Evolutionary conservation across 2,113 vertebrate genomes (phyloP), one percentile per base, ranked within the genome.

Genomic region (Seriola dumerili): DNA sequence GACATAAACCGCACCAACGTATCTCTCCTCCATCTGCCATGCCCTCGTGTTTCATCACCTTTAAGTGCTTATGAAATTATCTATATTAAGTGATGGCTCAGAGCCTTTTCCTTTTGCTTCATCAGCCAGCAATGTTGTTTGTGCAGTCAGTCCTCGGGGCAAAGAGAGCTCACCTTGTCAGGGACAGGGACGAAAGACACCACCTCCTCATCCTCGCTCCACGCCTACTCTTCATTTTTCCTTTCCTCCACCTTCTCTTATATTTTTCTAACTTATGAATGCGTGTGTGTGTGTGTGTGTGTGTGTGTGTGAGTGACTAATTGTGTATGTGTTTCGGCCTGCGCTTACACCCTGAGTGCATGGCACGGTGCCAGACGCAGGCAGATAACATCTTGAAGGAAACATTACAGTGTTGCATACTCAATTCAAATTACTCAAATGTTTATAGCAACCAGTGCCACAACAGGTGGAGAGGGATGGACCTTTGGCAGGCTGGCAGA

Each of bases 391-490:
- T 99, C 96, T 96, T 88, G 91, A 95, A 96, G 96, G 96, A 97
- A 97, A 97, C 95, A 97, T 96, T 96, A 96, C 95, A 95, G 93
- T 95, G 96, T 96, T 95, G 95, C 96, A 97, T 96, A 94, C 93
- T 95, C 96, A 85, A 96, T 96, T 97, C 95, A 97, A 97, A 97
- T 96, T 29, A 64, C 80, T 94, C 61, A 86, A 11, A 61, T 99
- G 98, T 99, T 99, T 97, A 97, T 99, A 99, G 98, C 98, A 99
- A 99, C 98, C 83, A 93, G 92, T 85, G 89, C 95, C 96, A 97
- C 94, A 99, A 99, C 97, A 99, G 95, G 92, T 93, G 77, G 46
- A 65, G 93, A 91, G 93, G 93, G 94, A 92, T 86, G 93, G 91
- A 83, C 86, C 89, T 74, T 90, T 92, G 89, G 92, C 90, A 89